Conservation (phyloP, 2,888 invertebrate species). For the Trichopria drosophilae region DNA sequence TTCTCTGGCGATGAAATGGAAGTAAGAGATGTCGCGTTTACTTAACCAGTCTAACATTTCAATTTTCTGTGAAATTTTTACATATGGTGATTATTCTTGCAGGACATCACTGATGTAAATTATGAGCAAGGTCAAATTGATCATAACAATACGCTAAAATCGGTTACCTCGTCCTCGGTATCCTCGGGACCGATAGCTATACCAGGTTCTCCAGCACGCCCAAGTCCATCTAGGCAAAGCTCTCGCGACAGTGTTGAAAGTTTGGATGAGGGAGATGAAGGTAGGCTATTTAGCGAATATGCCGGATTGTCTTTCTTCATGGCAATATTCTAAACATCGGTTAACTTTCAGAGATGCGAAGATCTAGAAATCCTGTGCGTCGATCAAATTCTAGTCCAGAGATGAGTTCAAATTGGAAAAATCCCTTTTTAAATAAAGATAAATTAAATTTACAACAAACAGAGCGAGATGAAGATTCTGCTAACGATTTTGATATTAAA, state of each 20-base stretch:
- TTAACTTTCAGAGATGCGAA: constrained; percentile 52
- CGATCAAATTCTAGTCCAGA: constrained; percentile 90
- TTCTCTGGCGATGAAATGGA: constrained; percentile 49
- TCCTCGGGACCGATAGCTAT: constrained; percentile 59
- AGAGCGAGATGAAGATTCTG: constrained; percentile 43
- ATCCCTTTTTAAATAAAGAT: constrained; percentile 65
- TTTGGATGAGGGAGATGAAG: constrained; percentile 61
- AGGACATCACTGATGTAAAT: constrained; percentile 46
- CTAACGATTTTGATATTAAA: constrained; percentile 49
- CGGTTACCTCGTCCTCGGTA: constrained; percentile 44
- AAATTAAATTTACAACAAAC: constrained; percentile 47
- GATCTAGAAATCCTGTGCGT: constrained; percentile 79
- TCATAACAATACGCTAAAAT: constrained; percentile 39
- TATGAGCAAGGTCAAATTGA: constrained; percentile 46
- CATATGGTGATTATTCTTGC: constrained; percentile 36
- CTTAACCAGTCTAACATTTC: not conserved
- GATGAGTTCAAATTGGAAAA: constrained; percentile 87
- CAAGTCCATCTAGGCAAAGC: constrained; percentile 62
- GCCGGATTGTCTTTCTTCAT: not conserved
- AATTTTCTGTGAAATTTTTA: not conserved
- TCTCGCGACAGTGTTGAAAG: constrained; percentile 63
- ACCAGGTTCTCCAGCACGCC: constrained; percentile 57
- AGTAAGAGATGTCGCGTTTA: constrained; percentile 37
- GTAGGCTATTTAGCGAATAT: constrained; percentile 30
- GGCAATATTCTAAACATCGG: too few species aligned